These are phyloP conservation scores for Lithophane leautieri DNA, from an alignment of 2,888 invertebrate species.

Conservation along the genomic window DNA sequence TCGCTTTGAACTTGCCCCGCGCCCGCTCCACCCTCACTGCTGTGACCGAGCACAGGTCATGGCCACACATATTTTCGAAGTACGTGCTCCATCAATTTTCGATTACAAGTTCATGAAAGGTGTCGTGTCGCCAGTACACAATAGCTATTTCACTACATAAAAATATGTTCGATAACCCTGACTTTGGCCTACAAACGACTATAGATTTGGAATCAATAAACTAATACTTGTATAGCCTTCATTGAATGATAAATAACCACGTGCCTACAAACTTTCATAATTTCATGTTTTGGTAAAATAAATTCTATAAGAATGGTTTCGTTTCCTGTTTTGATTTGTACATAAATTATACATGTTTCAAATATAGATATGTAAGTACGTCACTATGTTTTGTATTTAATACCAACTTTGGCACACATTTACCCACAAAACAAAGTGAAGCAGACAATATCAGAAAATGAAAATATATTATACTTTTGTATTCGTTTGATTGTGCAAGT, in stretches of 20 bases:
- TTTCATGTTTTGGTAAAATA: neutral
- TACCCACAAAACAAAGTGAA: slow-evolving; percentile 13
- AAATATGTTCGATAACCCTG: slow-evolving; percentile 20
- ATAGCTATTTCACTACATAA: slow-evolving; percentile 29
- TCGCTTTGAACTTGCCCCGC: slow-evolving; percentile 76
- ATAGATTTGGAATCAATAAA: slow-evolving; percentile 23
- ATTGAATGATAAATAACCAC: neutral
- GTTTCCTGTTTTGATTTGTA: slow-evolving; percentile 25
- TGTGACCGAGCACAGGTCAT: slow-evolving; percentile 87
- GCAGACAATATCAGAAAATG: slow-evolving; percentile 65
- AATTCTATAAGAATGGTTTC: neutral
- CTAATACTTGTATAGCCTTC: slow-evolving; percentile 14
- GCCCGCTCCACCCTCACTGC: slow-evolving; percentile 67
- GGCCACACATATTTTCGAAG: slow-evolving; percentile 83
- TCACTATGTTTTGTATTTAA: slow-evolving; percentile 9
- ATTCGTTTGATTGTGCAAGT: slow-evolving; percentile 78
- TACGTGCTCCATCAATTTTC: slow-evolving; percentile 76
- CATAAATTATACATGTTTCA: neutral
- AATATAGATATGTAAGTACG: neutral
- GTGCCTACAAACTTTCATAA: slow-evolving; percentile 16
- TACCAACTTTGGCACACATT: slow-evolving; percentile 26
- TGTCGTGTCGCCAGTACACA: slow-evolving; percentile 35
- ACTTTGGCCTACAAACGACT: slow-evolving; percentile 26
- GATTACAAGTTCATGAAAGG: slow-evolving; percentile 63
- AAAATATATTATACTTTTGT: slow-evolving; percentile 70